Base-by-base conservation (phyloP, 2,888 invertebrate genomes). In the Drosophila lutescens region DNA sequence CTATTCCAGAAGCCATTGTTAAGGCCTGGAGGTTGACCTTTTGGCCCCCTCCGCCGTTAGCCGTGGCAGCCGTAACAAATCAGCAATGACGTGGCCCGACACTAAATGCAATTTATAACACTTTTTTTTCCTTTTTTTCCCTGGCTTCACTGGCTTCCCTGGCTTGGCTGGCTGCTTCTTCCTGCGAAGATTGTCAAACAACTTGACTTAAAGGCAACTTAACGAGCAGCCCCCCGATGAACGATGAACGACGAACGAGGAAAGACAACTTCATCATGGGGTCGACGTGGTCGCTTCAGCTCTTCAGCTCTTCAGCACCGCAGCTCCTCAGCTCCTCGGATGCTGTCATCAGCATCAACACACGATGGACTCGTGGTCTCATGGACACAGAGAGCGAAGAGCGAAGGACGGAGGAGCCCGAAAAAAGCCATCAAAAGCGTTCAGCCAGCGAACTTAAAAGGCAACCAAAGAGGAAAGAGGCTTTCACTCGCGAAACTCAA, bases 91-190 rank as follows among this genome's bases (percentile, higher is more conserved):
- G 84, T 79, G 60, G 66, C 70, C 70, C 82, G 80, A 84, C 85
- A 84, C 83, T 86, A 86, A 86, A 86, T 86, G 83, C 83, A 84
- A 86, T 84, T 84, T 84, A 84, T 86, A 84, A 84, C 83, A 84
- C 83, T 76, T 80, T 86, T 75, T 69, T 62, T 40, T n/a, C 49
- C n/a, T 9, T 10, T 36, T n/a, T 36, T 36, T 17, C 0, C 43
- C 20, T 23, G 32, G 38, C 44, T 49, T 23, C 32, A 65, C 10
- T 23, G 32, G 38, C 44, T 49, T 15, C 32, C 62, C 10, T 40
- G 32, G 20, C 49, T 23, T 20, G 41, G 38, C 51, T 51, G 38
- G 36, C 20, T 17, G 38, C 50, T 13, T 34, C 38, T 41, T 26
- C 54, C 59, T 58, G 46, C 57, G 71, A 68, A 86, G 83, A 83